phyloP scores from a whole-genome alignment of 1,140 invertebrate genomes.

The Aphis gossypii region DNA sequence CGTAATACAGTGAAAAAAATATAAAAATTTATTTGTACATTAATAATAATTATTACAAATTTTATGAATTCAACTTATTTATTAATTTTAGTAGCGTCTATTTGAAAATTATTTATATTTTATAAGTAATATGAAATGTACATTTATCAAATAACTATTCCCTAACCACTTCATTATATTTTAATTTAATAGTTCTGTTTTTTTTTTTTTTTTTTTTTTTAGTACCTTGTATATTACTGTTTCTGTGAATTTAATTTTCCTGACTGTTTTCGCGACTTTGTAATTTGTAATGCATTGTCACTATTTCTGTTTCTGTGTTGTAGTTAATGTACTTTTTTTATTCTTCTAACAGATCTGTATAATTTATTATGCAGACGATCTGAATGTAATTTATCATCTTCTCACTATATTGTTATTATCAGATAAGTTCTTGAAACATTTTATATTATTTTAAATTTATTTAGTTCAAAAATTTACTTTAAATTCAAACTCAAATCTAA shows the following conservation, averaged over 20 bases:
- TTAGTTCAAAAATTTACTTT: too few relatives aligned
- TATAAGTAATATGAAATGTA: background rate
- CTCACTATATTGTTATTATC: background rate
- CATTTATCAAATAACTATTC: background rate
- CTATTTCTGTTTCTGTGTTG: background rate
- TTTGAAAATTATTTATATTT: background rate
- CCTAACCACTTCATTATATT: background rate
- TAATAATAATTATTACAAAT: background rate
- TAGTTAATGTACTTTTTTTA: background rate
- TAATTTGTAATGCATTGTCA: too few relatives aligned
- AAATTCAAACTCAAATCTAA: too few relatives aligned
- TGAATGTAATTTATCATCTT: background rate
- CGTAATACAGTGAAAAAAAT: too few relatives aligned
- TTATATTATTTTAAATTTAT: too few relatives aligned
- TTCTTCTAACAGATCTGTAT: background rate
- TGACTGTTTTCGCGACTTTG: background rate
- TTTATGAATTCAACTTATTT: background rate
- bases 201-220: background rate
- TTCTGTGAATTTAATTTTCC: background rate
- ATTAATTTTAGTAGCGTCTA: background rate
- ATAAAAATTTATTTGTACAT: background rate
- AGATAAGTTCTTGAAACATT: too few relatives aligned
- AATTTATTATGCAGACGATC: background rate
- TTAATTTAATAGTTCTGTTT: background rate
- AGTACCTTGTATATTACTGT: background rate